Percentiles rank a stretch among this genome's conserved stretches.
phyloP scores from a whole-genome alignment of 2,113 vertebrate genomes.

The Uria lomvia region DNA sequence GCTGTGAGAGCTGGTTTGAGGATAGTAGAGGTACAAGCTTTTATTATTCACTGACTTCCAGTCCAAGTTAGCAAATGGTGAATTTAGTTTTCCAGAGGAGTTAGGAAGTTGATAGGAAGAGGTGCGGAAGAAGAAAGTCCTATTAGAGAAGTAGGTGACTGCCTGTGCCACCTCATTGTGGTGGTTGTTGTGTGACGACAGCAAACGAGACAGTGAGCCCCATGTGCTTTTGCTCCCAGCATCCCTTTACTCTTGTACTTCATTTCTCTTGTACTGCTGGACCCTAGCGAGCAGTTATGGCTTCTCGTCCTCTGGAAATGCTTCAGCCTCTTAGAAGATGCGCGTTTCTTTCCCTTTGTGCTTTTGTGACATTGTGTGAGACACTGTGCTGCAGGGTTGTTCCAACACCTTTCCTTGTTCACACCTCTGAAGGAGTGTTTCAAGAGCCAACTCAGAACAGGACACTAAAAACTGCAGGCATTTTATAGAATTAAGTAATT shows the following conservation, averaged over 20 bases:
- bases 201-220: neutral
- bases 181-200: neutral
- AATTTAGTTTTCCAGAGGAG: neutral
- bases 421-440: neutral
- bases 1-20: neutral
- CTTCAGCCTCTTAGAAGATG: fast-evolving
- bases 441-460: neutral
- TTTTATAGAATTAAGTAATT: slow-evolving; percentile 23
- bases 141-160: neutral
- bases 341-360: neutral
- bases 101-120: neutral
- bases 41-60: neutral
- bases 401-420: neutral
- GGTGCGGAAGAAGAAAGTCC: neutral
- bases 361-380: neutral
- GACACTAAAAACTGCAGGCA: neutral
- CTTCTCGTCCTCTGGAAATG: neutral
- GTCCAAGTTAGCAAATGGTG: neutral
- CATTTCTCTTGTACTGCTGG: neutral
- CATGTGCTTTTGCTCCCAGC: fast-evolving
- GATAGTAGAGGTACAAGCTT: neutral
- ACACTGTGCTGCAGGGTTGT: neutral
- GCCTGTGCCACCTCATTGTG: fast-evolving
- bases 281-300: fast-evolving
- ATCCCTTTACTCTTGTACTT: neutral